These are phyloP conservation scores for Pseudobourletiella spinata DNA, from an alignment of 1,140 invertebrate genomes.

Conservation along the genomic window DNA sequence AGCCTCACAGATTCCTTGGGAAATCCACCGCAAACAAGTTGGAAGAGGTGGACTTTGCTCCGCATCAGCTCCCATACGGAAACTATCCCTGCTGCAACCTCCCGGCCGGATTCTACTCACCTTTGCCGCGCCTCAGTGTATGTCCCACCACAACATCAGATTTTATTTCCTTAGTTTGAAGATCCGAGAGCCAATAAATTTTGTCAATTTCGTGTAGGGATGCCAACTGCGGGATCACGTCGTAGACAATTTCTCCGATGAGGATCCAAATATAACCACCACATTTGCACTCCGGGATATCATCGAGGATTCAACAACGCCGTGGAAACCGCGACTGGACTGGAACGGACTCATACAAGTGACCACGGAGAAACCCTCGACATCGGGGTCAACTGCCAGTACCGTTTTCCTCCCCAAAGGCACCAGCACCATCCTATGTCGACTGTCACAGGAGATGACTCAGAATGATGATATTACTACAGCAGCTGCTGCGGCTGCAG, in stretches of 20 bases:
- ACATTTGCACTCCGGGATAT: slow-evolving; percentile 53
- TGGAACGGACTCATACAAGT: slow-evolving; percentile 16
- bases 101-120: not conserved
- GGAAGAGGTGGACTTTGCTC: not conserved
- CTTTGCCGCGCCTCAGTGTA: slow-evolving; percentile 30
- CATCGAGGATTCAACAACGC: slow-evolving; percentile 41
- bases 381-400: not conserved
- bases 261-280: slow-evolving; percentile 47
- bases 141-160: too few species aligned
- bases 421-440: not conserved
- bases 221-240: slow-evolving; percentile 56
- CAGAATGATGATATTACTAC: too few species aligned
- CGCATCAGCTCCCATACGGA: slow-evolving; percentile 10
- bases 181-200: too few species aligned
- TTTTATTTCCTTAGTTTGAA: too few species aligned
- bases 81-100: slow-evolving; percentile 17
- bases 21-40: not conserved
- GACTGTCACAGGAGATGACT: not conserved
- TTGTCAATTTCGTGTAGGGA: slow-evolving; percentile 37
- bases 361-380: slow-evolving; percentile 1
- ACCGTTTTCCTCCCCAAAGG: not conserved
- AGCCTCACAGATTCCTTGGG: not conserved
- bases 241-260: slow-evolving; percentile 47
- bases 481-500: too few species aligned
- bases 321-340: not conserved